A percentile compares a stretch with the other conserved stretches of the same genome.
These are phyloP conservation scores for Monochamus saltuarius DNA, from an alignment of 1,140 invertebrate species.

Conservation along the genomic window DNA sequence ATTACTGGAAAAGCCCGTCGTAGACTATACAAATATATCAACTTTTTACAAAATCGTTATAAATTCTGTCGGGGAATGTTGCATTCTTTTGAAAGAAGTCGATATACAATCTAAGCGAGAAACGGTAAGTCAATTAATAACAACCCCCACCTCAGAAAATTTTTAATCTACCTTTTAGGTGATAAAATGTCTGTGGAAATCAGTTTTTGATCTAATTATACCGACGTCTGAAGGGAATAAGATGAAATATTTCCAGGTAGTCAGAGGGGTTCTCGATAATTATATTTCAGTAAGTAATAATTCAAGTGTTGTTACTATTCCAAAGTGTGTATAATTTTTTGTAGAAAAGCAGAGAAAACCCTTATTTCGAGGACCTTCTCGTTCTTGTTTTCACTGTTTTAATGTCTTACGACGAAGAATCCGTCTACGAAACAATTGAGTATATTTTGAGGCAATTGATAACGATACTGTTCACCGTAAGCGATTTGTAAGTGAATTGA, in stretches of 20 bases:
- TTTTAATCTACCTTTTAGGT: slow-evolving; percentile 9
- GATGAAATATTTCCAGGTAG: slow-evolving; percentile 17
- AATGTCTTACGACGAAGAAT: slow-evolving; percentile 10
- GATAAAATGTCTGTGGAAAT: slow-evolving; percentile 34
- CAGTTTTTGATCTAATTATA: slow-evolving; percentile 12
- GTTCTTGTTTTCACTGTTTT: slow-evolving; percentile 8
- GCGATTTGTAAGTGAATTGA: slow-evolving; percentile 4
- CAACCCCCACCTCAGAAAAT: neutral
- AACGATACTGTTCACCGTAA: slow-evolving; percentile 2
- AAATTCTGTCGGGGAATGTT: slow-evolving; percentile 34
- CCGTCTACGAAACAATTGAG: neutral
- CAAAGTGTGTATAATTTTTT: neutral
- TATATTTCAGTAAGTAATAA: slow-evolving; percentile 20
- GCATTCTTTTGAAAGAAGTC: slow-evolving; percentile 26
- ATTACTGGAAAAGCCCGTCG: slow-evolving; percentile 23
- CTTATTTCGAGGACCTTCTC: slow-evolving; percentile 6
- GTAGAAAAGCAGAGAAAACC: slow-evolving; percentile 10
- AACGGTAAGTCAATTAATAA: slow-evolving; percentile 18
- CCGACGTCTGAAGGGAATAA: slow-evolving; percentile 3
- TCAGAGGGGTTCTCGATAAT: slow-evolving; percentile 26
- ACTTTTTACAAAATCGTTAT: slow-evolving; percentile 28
- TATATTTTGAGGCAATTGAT: slow-evolving; percentile 9
- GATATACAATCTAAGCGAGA: slow-evolving; percentile 14
- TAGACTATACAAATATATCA: slow-evolving; percentile 31
- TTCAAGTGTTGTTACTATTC: neutral